Evolutionary conservation across 30 jellyfish, hydroid and myxozoan genomes (phyloP).

Genomic region (Sanderia malayensis): DNA sequence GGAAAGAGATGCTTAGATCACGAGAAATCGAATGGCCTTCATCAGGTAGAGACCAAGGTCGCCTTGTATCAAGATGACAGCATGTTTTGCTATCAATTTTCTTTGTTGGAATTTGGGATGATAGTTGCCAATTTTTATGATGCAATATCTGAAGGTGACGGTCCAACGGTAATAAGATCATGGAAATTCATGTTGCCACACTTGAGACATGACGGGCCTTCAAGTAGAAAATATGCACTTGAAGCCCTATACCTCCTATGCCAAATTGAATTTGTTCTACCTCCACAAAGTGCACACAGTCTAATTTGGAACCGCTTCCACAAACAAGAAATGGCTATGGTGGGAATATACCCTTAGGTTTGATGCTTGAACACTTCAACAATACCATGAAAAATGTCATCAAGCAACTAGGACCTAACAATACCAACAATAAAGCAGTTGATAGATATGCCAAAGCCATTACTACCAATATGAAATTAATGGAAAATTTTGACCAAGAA

Average conservation of each 20-base stretch:
- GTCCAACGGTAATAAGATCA: neutral
- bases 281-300: neutral
- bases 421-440: slow-evolving; percentile 1
- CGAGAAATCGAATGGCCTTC: slow-evolving; percentile 6
- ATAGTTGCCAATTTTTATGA: slow-evolving; percentile 2
- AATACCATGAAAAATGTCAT: neutral
- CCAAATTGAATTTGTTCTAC: neutral
- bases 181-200: neutral
- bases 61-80: slow-evolving; percentile 2
- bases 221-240: neutral
- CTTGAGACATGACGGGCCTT: neutral
- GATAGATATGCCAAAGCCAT: slow-evolving; percentile 9
- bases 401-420: slow-evolving; percentile 4
- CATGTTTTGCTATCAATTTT: slow-evolving; percentile 5
- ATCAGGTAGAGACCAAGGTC: neutral
- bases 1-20: slow-evolving; percentile 3
- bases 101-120: slow-evolving; percentile 7
- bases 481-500: too few relatives aligned
- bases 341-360: slow-evolving; percentile 4
- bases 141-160: slow-evolving; percentile 13
- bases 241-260: neutral
- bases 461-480: too few relatives aligned
- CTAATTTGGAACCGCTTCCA: neutral
- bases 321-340: neutral
- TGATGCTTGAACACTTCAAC: slow-evolving; percentile 11